These are phyloP conservation scores for Salvator merianae DNA, from an alignment of 2,113 vertebrate genomes.

Conservation along the genomic window DNA sequence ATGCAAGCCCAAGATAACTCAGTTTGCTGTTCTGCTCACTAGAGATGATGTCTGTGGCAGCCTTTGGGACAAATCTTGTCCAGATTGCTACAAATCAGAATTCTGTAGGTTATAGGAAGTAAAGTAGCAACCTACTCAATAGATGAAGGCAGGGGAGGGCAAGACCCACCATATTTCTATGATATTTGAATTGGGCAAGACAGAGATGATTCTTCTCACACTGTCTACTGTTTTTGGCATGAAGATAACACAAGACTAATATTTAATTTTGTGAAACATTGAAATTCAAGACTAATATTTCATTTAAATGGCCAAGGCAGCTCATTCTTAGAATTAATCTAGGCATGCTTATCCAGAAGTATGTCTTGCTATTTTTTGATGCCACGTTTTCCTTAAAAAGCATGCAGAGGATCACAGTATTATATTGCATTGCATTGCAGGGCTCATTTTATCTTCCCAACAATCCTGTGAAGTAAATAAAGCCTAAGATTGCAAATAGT, in stretches of 20 bases:
- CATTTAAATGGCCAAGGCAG: background rate
- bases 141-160: background rate
- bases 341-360: background rate
- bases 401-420: background rate
- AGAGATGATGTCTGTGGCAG: no score
- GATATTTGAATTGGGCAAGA: no score
- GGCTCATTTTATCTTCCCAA: no score
- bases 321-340: background rate
- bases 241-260: background rate
- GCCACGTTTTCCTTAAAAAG: background rate
- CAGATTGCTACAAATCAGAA: background rate
- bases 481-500: no score
- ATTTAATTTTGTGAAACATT: background rate
- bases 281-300: conserved; percentile 11
- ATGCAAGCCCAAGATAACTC: no score
- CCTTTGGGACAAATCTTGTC: background rate
- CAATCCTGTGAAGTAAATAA: no score
- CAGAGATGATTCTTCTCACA: background rate
- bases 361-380: background rate
- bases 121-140: background rate
- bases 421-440: background rate
- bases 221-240: background rate
- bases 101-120: background rate
- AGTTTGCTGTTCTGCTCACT: background rate
- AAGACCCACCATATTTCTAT: background rate